phyloP scores from a whole-genome alignment of 2,797 vertebrate species.

The Alosa sapidissima region DNA sequence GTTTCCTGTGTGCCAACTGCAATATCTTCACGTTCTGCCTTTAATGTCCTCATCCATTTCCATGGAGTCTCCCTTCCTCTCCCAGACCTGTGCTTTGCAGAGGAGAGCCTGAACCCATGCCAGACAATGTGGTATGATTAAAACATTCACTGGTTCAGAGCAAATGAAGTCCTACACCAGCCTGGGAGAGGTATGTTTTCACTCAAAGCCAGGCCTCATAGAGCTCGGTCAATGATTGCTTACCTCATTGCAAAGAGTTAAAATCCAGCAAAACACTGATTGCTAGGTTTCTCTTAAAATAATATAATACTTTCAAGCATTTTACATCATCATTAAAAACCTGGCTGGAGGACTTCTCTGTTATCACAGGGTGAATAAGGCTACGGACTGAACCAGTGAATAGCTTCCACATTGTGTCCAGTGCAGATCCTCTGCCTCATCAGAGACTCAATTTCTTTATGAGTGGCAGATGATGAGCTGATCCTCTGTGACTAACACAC shows the following conservation, averaged over 20 bases:
- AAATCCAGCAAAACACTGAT: slow-evolving; percentile 12
- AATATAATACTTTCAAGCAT: neutral
- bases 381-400: neutral
- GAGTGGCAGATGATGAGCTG: neutral
- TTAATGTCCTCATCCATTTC: neutral
- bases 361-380: neutral
- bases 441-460: neutral
- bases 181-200: neutral
- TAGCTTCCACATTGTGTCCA: neutral
- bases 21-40: neutral
- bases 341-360: neutral
- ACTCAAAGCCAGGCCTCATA: neutral
- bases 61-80: neutral
- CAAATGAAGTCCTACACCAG: neutral
- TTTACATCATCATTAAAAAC: neutral
- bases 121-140: slow-evolving; percentile 11
- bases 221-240: neutral
- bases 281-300: neutral
- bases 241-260: neutral
- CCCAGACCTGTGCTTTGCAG: neutral
- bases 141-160: slow-evolving; percentile 5
- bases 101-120: neutral
- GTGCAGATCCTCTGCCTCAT: neutral
- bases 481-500: neutral
- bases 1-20: slow-evolving; percentile 19